Evolutionary conservation across 2,113 vertebrate genomes (phyloP).

Genomic region (Vimba vimba): DNA sequence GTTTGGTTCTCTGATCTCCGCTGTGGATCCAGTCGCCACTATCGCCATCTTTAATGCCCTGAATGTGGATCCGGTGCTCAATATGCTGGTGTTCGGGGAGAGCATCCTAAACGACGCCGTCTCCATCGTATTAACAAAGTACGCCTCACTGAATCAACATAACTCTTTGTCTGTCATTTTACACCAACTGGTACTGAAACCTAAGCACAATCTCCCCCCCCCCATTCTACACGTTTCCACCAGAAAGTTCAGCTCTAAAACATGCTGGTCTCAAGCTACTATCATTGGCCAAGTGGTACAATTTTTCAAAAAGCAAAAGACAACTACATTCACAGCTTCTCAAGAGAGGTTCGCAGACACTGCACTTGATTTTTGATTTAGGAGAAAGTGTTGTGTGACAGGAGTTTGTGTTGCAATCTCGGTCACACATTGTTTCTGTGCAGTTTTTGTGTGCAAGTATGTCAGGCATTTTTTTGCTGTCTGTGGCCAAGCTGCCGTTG

Average conservation of each 20-base stretch:
- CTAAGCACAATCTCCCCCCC: background rate
- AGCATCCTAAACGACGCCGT: conserved; percentile 98
- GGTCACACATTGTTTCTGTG: background rate
- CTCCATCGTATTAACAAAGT: conserved; percentile 98
- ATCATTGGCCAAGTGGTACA: background rate
- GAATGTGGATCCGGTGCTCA: conserved; percentile 96
- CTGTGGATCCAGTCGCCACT: conserved; percentile 96
- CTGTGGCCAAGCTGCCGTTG: background rate
- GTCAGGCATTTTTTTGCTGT: background rate
- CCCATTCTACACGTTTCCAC: background rate
- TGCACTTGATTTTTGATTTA: background rate
- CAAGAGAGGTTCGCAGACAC: background rate
- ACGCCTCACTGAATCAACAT: conserved; percentile 57
- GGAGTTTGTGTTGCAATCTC: background rate
- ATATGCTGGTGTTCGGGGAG: conserved; percentile 98
- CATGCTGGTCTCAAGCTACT: background rate
- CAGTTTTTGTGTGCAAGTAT: background rate
- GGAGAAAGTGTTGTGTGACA: background rate
- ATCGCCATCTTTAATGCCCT: conserved; percentile 99
- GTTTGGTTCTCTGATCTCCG: conserved; percentile 97
- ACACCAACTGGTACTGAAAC: background rate
- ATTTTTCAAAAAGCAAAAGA: too few relatives aligned
- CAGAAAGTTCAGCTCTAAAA: background rate
- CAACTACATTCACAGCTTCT: too few relatives aligned
- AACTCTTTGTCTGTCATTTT: background rate